Conservation (phyloP, 2,797 vertebrate genomes). For the Podargus strigoides region DNA sequence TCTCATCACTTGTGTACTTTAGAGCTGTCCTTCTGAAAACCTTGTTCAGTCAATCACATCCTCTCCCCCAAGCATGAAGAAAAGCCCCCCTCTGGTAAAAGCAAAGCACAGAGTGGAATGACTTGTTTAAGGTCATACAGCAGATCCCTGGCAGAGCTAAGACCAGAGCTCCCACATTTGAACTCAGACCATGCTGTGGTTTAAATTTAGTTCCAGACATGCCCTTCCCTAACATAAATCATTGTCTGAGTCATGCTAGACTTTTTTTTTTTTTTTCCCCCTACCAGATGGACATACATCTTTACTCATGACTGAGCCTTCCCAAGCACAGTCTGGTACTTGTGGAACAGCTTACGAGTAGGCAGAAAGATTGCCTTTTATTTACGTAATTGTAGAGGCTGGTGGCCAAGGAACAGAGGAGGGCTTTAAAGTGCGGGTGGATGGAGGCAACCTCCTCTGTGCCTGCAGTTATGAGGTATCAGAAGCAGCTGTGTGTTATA, state of each 20-base stretch:
- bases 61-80: background rate
- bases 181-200: background rate
- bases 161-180: background rate
- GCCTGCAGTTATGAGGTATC: background rate
- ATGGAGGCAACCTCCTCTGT: background rate
- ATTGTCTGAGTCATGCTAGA: background rate
- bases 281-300: background rate
- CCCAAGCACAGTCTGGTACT: background rate
- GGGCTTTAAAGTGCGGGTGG: background rate
- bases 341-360: background rate
- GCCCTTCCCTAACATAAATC: background rate
- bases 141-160: background rate
- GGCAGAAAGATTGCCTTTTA: background rate
- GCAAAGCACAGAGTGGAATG: background rate
- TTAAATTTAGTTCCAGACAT: conserved; percentile 38
- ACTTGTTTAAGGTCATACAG: background rate
- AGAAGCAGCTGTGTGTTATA: background rate
- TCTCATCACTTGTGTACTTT: background rate
- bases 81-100: background rate
- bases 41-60: background rate
- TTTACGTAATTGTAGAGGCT: background rate
- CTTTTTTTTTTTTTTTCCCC: background rate
- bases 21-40: background rate
- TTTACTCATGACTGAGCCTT: background rate
- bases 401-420: background rate